Evolutionary conservation across 1,140 invertebrate species (phyloP).

Genomic region (Aphis gossypii): DNA sequence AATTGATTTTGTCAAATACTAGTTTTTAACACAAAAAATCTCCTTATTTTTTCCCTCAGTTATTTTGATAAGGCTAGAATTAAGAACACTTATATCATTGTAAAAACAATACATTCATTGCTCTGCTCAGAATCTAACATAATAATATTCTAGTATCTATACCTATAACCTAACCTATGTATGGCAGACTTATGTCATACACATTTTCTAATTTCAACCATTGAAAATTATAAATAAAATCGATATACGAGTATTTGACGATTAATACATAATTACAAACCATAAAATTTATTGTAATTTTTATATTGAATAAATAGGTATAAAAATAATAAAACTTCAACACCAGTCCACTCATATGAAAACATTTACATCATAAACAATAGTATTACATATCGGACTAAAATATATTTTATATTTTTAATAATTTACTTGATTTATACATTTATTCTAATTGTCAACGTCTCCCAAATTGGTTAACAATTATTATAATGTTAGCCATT

Average conservation of each 20-base stretch:
- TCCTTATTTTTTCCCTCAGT: no score
- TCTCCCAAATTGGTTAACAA: neutral
- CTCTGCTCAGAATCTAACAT: no score
- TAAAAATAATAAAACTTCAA: no score
- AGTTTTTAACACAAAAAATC: no score
- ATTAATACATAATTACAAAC: neutral
- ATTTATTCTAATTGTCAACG: no score
- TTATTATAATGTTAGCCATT: neutral
- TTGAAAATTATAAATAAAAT: neutral
- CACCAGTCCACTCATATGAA: neutral
- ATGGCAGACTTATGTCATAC: neutral
- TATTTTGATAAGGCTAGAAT: no score
- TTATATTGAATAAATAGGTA: no score
- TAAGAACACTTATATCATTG: no score
- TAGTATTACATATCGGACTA: neutral
- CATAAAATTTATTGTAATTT: no score
- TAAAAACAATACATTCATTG: no score
- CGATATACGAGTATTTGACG: neutral
- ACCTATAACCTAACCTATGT: no score
- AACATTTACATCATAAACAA: neutral
- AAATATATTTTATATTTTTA: neutral
- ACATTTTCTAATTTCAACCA: neutral
- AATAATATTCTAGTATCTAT: neutral
- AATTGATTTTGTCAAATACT: no score
- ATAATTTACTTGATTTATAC: neutral